Evolutionary conservation across 2,888 invertebrate genomes (phyloP).

Genomic region (Pedicia rivosa): DNA sequence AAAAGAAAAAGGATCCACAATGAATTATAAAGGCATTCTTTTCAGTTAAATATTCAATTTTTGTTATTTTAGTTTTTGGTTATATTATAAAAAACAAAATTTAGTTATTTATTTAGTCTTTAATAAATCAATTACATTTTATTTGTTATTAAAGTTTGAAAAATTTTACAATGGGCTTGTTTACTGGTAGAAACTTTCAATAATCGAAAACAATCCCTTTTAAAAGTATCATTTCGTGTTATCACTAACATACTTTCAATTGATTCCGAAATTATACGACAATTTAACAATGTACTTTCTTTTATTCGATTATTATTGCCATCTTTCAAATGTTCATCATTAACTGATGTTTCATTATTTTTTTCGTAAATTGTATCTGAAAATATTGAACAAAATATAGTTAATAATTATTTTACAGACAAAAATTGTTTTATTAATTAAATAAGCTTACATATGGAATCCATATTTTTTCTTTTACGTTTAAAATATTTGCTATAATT

Average conservation of each 20-base stretch:
- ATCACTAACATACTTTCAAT: slow-evolving; percentile 6
- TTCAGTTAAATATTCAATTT: background rate
- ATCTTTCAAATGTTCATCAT: too few relatives aligned
- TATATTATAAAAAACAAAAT: background rate
- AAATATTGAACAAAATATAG: too few relatives aligned
- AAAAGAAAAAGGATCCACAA: slow-evolving; percentile 12
- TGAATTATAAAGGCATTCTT: background rate
- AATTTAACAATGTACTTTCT: too few relatives aligned
- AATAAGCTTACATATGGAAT: too few relatives aligned
- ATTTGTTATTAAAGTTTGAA: slow-evolving; percentile 2
- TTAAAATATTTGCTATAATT: too few relatives aligned
- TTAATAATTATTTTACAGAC: too few relatives aligned
- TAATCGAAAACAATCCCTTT: background rate
- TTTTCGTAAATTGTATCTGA: too few relatives aligned
- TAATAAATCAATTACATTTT: background rate
- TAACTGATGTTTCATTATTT: too few relatives aligned
- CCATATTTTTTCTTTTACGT: too few relatives aligned
- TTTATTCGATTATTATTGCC: too few relatives aligned
- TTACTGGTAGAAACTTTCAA: background rate
- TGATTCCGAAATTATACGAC: slow-evolving; percentile 3
- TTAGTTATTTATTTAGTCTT: too few relatives aligned
- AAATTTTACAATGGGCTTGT: slow-evolving; percentile 3
- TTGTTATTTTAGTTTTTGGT: background rate
- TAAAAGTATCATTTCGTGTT: slow-evolving; percentile 6
- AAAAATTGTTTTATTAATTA: too few relatives aligned